Percentiles rank a stretch among this genome's conserved stretches.
Evolutionary conservation across 1,140 invertebrate species (phyloP).

Genomic region (Brachionus plicatilis): DNA sequence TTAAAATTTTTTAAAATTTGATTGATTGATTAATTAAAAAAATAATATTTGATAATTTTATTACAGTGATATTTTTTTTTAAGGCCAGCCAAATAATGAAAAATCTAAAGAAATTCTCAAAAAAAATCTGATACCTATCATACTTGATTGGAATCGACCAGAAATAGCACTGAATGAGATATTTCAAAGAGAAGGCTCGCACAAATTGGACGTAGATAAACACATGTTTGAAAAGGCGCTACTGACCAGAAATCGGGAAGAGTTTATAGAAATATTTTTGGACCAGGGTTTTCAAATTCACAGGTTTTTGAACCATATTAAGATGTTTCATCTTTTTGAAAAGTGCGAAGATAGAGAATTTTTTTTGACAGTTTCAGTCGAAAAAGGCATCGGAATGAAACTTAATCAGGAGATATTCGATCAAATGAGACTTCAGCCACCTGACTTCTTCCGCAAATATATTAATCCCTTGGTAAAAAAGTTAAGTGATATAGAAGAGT

Average conservation of each 20-base stretch:
- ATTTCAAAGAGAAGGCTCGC: conserved; percentile 48
- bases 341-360: conserved; percentile 54
- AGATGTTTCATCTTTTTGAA: conserved; percentile 52
- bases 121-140: conserved; percentile 53
- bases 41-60: not conserved
- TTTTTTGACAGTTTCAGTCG: conserved; percentile 53
- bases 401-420: not conserved
- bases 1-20: not conserved
- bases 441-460: not conserved
- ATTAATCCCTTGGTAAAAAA: conserved; percentile 1
- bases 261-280: conserved; percentile 57
- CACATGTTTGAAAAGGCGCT: conserved; percentile 55
- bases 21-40: too few species aligned
- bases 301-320: conserved; percentile 51
- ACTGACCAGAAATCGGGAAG: conserved; percentile 52
- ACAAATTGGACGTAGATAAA: conserved; percentile 5
- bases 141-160: conserved; percentile 57
- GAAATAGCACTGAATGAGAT: conserved; percentile 54
- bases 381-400: conserved; percentile 52
- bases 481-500: not conserved
- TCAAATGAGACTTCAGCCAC: conserved; percentile 5
- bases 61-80: not conserved
- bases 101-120: conserved; percentile 18
- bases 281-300: conserved; percentile 54
- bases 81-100: conserved; percentile 3